Base-by-base conservation (phyloP, 2,797 vertebrate species). In the Gymnodraco acuticeps region DNA sequence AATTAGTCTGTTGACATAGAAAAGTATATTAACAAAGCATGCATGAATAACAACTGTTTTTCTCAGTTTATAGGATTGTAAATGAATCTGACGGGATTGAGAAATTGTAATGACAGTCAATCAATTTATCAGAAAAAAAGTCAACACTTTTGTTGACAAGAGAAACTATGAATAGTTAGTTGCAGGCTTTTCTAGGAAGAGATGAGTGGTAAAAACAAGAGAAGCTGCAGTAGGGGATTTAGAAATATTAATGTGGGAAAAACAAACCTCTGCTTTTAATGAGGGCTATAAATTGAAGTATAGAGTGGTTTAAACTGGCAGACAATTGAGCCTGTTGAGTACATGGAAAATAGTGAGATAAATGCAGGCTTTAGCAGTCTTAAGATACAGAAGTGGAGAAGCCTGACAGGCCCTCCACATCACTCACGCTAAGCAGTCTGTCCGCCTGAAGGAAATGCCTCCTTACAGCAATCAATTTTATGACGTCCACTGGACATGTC, bases 381-480 rank as follows among this genome's bases (percentile, higher is more conserved):
- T 81, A 80, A 67, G 69, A 75, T 76, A 84, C 54, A 82, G 58
- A 48, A 52, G 78, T 63, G 64, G 42, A 74, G 84, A 88, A 76
- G 77, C 72, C 70, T 74, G 81, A 81, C 86, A 77, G 83, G 80
- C 27, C 68, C 23, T 75, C 31, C 51, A 80, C 85, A 94, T 94
- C 84, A 90, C 68, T 94, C 91, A 91, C 46, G 78, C 77, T 90
- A 81, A 91, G 85, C 85, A 87, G 81, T 70, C 83, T 86, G 90
- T 90, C 83, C 15, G 71, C 85, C 86, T 86, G 76, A 85, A 92
- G 91, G 88, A 94, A 93, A 91, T 88, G 75, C 85, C 81, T 86
- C 80, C 83, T 93, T 86, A 91, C 70, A 88, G 80, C 72, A 76
- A 87, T 84, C 71, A 77, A 83, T 85, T 85, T 65, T 19, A 31